Evolutionary conservation across 2,797 vertebrate genomes (phyloP).

Genomic region (Salarias fasciatus): DNA sequence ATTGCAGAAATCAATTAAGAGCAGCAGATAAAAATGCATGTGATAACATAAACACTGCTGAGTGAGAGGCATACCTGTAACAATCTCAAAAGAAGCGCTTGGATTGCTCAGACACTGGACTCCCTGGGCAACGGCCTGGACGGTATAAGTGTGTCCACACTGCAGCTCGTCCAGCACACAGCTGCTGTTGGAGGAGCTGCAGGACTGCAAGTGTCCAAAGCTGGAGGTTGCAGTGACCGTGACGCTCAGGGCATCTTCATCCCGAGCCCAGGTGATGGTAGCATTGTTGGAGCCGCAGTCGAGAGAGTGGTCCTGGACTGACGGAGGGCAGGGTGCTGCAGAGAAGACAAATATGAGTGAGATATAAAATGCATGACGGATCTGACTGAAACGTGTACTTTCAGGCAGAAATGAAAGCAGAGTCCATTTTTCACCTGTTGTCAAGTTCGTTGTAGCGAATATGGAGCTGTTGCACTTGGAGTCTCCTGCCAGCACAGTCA

Average conservation of each 20-base stretch:
- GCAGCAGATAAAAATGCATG: too few relatives aligned
- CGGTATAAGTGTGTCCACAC: constrained; percentile 78
- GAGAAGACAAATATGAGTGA: background rate
- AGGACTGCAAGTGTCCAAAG: constrained; percentile 58
- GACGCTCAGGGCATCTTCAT: constrained; percentile 53
- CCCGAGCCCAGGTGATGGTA: constrained; percentile 67
- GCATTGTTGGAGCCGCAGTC: constrained; percentile 67
- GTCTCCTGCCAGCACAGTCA: constrained; percentile 77
- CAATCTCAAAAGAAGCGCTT: constrained; percentile 64
- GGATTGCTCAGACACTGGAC: constrained; percentile 66
- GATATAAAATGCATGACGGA: too few relatives aligned
- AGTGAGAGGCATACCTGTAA: constrained; percentile 64
- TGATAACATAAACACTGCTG: too few relatives aligned
- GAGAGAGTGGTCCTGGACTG: constrained; percentile 49
- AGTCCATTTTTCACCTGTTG: constrained; percentile 72
- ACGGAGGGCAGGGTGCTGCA: constrained; percentile 80
- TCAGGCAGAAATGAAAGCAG: too few relatives aligned
- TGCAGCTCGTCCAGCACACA: constrained; percentile 68
- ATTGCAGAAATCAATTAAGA: too few relatives aligned
- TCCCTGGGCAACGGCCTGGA: constrained; percentile 58
- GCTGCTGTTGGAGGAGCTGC: constrained; percentile 60
- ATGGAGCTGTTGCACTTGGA: constrained; percentile 77
- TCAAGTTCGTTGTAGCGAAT: constrained; percentile 52
- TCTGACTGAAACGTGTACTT: too few relatives aligned
- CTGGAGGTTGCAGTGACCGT: constrained; percentile 61